A percentile compares a stretch with the other conserved stretches of the same genome.
These are phyloP conservation scores for Euwallacea fornicatus DNA, from an alignment of 1,140 invertebrate genomes.

Conservation along the genomic window DNA sequence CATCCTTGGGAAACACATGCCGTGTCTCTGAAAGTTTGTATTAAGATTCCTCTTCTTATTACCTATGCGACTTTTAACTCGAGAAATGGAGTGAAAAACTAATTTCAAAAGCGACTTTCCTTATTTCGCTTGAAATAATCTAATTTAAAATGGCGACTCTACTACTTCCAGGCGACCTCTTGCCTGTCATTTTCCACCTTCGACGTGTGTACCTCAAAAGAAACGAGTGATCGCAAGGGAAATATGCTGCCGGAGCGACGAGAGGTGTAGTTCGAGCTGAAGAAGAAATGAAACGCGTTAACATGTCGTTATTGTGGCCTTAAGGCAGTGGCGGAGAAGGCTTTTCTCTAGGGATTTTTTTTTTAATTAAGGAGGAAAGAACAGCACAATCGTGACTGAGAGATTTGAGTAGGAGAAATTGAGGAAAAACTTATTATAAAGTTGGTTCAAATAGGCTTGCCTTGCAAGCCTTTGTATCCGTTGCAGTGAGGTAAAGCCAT, in stretches of 20 bases:
- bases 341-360: neutral
- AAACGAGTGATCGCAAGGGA: slow-evolving; percentile 48
- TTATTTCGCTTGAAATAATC: slow-evolving; percentile 28
- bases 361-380: no score
- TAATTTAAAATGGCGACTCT: slow-evolving; percentile 29
- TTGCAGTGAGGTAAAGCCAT: neutral
- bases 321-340: slow-evolving; percentile 11
- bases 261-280: slow-evolving; percentile 28
- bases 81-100: neutral
- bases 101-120: neutral
- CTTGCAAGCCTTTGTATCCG: no score
- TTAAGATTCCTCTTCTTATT: no score
- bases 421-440: no score
- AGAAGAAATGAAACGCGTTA: slow-evolving; percentile 43
- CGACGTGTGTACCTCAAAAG: slow-evolving; percentile 42
- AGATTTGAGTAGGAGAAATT: no score
- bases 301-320: slow-evolving; percentile 42
- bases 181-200: slow-evolving; percentile 40
- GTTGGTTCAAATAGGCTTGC: no score
- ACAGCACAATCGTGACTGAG: no score
- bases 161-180: slow-evolving; percentile 37
- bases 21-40: no score
- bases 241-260: slow-evolving; percentile 44
- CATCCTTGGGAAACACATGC: no score
- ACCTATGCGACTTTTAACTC: no score